Evolutionary conservation across 92 coral and sea anemone species (phyloP), one percentile per base, ranked within the genome.

Genomic region (Phenganax subtilis): DNA sequence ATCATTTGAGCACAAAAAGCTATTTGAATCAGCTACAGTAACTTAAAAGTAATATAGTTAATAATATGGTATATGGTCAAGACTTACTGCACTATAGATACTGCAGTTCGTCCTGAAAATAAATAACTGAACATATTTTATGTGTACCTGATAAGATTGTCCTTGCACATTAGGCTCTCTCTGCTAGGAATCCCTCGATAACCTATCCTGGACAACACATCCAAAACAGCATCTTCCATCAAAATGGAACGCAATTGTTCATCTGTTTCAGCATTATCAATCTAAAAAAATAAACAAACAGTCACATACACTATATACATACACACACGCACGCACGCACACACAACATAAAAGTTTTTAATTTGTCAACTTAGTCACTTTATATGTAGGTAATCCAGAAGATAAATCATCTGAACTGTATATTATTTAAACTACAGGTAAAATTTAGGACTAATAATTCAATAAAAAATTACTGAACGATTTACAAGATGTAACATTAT

Each of bases 161-260:
- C 62, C 47, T 84, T 82, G 72, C 74, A 87, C 55, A 79, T 54
- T 61, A 85, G 29, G n/a, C 87, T 88, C 63, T 88, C 89, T 85
- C 77, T 85, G 76, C 85, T 84, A 66, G 92, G 90, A 52, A 89
- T 84, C 68, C 92, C 84, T 82, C 85, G 73, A 51, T 89, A 86
- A 12, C 92, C 88, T 15, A 89, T 65, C 57, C 51, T 59, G 70
- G 84, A 74, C 76, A 89, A 72, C 51, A 89, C 90, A 69, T 89
- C 92, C 51, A 89, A 82, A 57, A 87, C 88, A 52, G 72, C 81
- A 66, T 89, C 92, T 68, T 82, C 52, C 55, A 85, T 84, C 74
- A 87, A 55, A 72, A 51, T 57, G n/a, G 84, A 74, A 51, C 72
- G 81, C 71, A 89, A 72, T 84, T 84, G 72, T 75, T 81, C 84